Conservation (phyloP, 2,888 invertebrate species). For the Heteromurus nitidus region DNA sequence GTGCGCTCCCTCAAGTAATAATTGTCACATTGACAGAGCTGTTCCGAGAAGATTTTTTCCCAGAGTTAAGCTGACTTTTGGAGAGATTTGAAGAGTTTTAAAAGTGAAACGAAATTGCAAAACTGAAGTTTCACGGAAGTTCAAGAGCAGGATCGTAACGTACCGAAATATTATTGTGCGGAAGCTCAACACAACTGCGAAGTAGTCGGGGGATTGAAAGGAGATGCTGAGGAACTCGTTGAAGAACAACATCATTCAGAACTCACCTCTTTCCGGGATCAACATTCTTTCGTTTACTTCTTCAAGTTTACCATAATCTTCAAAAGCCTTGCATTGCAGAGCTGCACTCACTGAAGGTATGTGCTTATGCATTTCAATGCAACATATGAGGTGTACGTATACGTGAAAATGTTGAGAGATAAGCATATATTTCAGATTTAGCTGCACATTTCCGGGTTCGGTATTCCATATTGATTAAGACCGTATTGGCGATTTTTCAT, state of each 20-base stretch:
- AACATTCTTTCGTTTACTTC: constrained; percentile 4
- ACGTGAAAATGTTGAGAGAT: no score
- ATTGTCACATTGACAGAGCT: constrained; percentile 9
- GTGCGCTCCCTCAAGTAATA: background rate
- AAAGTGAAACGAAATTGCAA: background rate
- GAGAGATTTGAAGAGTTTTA: background rate
- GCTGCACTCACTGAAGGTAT: no score
- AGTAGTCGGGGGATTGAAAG: background rate
- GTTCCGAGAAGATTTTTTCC: constrained; percentile 8
- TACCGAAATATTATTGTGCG: background rate
- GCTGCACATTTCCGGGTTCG: background rate
- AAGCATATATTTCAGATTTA: no score
- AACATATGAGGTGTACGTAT: no score
- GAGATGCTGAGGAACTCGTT: constrained; percentile 21
- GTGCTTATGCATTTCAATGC: no score
- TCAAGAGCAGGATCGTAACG: constrained; percentile 9
- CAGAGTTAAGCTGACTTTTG: background rate
- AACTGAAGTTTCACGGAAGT: constrained; percentile 9
- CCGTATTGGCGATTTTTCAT: no score
- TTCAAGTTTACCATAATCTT: no score
- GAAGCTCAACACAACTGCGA: background rate
- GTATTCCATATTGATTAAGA: no score
- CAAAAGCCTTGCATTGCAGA: no score
- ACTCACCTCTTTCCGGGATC: constrained; percentile 36
- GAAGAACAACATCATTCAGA: constrained; percentile 9